Conservation (phyloP, 2,113 vertebrate species). For the Pitta sordida region DNA sequence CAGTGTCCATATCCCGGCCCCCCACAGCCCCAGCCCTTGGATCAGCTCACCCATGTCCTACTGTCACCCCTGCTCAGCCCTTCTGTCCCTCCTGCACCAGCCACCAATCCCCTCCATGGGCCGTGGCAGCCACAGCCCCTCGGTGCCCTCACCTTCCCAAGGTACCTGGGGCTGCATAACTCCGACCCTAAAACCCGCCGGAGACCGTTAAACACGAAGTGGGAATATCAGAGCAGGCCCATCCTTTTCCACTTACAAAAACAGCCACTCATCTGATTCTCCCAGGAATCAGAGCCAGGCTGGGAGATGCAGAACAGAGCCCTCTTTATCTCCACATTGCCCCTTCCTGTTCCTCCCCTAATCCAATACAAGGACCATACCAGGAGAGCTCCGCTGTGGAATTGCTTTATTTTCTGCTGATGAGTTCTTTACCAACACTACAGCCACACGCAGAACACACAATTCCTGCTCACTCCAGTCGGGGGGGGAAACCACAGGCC, state of each 20-base stretch:
- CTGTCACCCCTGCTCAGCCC: too few relatives aligned
- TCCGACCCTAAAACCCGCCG: not conserved
- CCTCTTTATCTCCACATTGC: constrained; percentile 5
- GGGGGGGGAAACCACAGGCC: constrained; percentile 74
- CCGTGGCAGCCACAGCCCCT: rapidly evolving
- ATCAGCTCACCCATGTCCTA: not conserved
- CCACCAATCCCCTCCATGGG: not conserved
- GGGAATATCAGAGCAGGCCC: not conserved
- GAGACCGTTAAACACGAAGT: not conserved
- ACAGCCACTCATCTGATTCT: not conserved
- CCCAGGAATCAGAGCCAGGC: not conserved
- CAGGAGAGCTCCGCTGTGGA: constrained; percentile 74
- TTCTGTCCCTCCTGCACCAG: not conserved
- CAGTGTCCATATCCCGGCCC: not conserved
- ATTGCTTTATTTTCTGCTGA: constrained; percentile 82
- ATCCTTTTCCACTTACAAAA: not conserved
- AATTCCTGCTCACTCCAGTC: constrained; percentile 73
- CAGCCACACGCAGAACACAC: constrained; percentile 77
- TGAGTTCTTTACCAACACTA: constrained; percentile 80
- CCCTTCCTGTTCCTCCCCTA: constrained; percentile 46
- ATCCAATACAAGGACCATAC: constrained; percentile 62
- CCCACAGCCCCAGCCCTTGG: not conserved
- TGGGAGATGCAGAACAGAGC: not conserved
- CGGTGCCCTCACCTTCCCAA: not conserved
- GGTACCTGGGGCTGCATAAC: rapidly evolving